These are phyloP conservation scores for Neoseiulus cucumeris DNA, from an alignment of 1,140 invertebrate genomes.

Conservation along the genomic window DNA sequence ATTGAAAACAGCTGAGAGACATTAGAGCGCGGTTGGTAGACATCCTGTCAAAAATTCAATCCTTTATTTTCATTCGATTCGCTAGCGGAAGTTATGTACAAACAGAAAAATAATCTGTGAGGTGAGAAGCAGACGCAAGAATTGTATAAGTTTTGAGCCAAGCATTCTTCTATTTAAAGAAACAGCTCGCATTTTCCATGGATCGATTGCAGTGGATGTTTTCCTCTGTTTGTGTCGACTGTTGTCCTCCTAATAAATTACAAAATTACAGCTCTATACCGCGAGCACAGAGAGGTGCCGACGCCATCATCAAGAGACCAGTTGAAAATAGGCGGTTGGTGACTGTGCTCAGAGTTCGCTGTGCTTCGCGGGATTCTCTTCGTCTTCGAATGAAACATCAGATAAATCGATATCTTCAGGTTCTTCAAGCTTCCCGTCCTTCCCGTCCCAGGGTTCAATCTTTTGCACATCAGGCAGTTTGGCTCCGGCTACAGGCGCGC, in stretches of 20 bases:
- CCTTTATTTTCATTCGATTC: too few relatives aligned
- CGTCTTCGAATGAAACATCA: conserved; percentile 56
- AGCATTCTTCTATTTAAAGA: conserved; percentile 15
- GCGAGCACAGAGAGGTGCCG: conserved; percentile 13
- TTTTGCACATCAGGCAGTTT: conserved; percentile 52
- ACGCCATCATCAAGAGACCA: conserved; percentile 12
- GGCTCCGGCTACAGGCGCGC: conserved; percentile 63
- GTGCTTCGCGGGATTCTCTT: conserved; percentile 45
- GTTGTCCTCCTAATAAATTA: conserved; percentile 10
- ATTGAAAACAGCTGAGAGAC: too few relatives aligned
- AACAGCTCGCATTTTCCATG: neutral
- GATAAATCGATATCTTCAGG: conserved; percentile 85
- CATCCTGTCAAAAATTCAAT: too few relatives aligned
- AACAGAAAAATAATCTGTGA: too few relatives aligned
- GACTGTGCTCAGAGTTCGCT: conserved; percentile 14
- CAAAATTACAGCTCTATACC: conserved; percentile 16
- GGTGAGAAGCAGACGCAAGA: conserved; percentile 27
- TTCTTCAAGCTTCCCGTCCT: conserved; percentile 55
- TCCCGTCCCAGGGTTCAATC: conserved; percentile 80
- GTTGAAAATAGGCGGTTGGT: conserved; percentile 12
- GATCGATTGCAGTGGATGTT: neutral
- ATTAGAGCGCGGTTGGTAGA: too few relatives aligned
- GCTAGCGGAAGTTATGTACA: too few relatives aligned
- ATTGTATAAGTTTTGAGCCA: conserved; percentile 29
- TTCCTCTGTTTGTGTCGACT: neutral